phyloP scores from a whole-genome alignment of 1,140 invertebrate genomes.

The Caerostris extrusa region DNA sequence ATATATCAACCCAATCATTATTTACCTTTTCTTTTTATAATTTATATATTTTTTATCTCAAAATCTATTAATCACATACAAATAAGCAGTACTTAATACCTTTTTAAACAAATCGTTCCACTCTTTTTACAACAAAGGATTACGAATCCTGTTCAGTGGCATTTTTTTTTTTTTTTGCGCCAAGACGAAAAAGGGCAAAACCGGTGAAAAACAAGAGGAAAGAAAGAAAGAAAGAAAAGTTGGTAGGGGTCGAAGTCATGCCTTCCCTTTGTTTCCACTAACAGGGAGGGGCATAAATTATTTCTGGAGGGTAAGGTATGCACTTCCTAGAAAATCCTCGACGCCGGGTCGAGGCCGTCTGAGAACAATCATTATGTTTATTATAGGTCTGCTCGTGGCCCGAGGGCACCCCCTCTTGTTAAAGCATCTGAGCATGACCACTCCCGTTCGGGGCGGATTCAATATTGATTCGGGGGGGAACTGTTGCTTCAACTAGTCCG shows the following conservation, averaged over 20 bases:
- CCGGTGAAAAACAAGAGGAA: not conserved
- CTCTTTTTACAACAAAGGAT: too few relatives aligned
- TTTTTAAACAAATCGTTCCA: too few relatives aligned
- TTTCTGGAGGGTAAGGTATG: conserved; percentile 36
- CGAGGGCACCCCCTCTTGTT: conserved; percentile 47
- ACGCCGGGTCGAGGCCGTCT: conserved; percentile 69
- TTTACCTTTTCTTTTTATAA: too few relatives aligned
- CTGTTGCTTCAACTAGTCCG: not conserved
- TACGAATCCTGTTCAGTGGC: too few relatives aligned
- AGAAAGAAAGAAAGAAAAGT: not conserved
- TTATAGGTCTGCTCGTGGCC: conserved; percentile 40
- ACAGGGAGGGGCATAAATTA: conserved; percentile 63
- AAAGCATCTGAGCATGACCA: conserved; percentile 68
- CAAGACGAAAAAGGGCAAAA: not conserved
- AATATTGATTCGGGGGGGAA: not conserved
- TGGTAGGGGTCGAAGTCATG: not conserved
- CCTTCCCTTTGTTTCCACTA: conserved; percentile 32
- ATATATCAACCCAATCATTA: too few relatives aligned
- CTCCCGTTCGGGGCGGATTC: not conserved
- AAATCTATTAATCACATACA: too few relatives aligned
- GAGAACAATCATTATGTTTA: conserved; percentile 63
- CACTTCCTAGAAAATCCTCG: conserved; percentile 19
- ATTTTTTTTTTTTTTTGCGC: too few relatives aligned
- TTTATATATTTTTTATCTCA: too few relatives aligned
- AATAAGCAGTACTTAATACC: too few relatives aligned